phyloP scores from a whole-genome alignment of 2,888 invertebrate species.

The Melinopterus prodromus region DNA sequence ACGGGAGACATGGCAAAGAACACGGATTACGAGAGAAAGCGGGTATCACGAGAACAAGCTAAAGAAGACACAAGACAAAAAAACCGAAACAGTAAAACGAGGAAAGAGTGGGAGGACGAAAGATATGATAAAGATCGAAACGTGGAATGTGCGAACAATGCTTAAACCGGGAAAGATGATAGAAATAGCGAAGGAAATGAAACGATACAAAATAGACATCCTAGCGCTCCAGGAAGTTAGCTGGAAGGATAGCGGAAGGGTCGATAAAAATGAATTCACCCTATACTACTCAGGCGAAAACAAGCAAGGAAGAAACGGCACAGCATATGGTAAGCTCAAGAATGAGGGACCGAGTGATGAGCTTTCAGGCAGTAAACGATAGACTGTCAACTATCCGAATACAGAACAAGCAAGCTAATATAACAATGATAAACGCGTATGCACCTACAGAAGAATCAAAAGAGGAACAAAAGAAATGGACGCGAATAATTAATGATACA shows the following conservation, averaged over 20 bases:
- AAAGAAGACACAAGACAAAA: background rate
- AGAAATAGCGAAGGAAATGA: slow-evolving; percentile 35
- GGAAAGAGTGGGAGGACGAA: background rate
- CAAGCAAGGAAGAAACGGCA: slow-evolving; percentile 38
- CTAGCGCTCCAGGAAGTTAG: slow-evolving; percentile 38
- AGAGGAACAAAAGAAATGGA: slow-evolving; percentile 16
- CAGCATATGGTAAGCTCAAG: slow-evolving; percentile 32
- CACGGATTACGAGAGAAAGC: background rate
- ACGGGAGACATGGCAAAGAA: background rate
- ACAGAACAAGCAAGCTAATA: slow-evolving; percentile 25
- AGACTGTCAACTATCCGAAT: slow-evolving; percentile 21
- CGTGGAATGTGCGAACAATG: slow-evolving; percentile 38
- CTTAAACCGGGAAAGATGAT: slow-evolving; percentile 36
- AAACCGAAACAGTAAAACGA: background rate
- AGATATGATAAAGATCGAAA: background rate
- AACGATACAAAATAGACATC: slow-evolving; percentile 35
- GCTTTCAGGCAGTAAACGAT: slow-evolving; percentile 36
- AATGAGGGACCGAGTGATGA: slow-evolving; percentile 27
- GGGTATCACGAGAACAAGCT: no score
- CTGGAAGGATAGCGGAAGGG: slow-evolving; percentile 35
- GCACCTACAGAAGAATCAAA: slow-evolving; percentile 25
- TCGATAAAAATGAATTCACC: slow-evolving; percentile 35
- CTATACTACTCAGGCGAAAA: slow-evolving; percentile 36
- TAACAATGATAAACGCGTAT: slow-evolving; percentile 30
- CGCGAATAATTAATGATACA: slow-evolving; percentile 25